phyloP scores from a whole-genome alignment of 2,797 vertebrate genomes.

The Oophaga sylvatica region DNA sequence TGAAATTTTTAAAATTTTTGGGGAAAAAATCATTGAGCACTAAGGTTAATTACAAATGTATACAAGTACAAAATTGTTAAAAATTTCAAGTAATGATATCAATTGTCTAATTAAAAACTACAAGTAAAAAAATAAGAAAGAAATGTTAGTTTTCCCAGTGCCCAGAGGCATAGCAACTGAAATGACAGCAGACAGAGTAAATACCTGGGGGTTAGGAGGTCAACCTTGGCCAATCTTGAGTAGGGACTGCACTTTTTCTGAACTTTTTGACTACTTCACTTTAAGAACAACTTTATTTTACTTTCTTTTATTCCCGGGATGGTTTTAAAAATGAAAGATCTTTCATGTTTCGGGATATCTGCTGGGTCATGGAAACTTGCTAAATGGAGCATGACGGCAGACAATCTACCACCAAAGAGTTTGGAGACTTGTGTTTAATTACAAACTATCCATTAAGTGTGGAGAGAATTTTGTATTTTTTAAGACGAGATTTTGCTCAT shows the following conservation, averaged over 20 bases:
- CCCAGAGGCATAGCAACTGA: conserved; percentile 48
- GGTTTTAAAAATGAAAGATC: conserved; percentile 21
- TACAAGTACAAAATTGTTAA: too few relatives aligned
- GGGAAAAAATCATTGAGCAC: neutral
- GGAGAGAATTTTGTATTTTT: neutral
- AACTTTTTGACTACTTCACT: conserved; percentile 31
- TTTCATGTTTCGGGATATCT: conserved; percentile 8
- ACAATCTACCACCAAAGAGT: neutral
- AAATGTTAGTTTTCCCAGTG: conserved; percentile 22
- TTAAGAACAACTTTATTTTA: conserved; percentile 17
- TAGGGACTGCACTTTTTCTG: conserved; percentile 56
- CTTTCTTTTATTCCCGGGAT: neutral
- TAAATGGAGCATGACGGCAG: neutral
- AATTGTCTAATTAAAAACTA: neutral
- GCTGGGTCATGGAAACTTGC: neutral
- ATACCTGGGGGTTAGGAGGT: conserved; percentile 46
- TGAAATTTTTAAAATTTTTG: neutral
- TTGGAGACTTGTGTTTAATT: neutral
- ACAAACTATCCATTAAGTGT: neutral
- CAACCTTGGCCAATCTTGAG: conserved; percentile 38
- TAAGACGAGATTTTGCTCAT: neutral
- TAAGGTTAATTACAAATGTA: neutral
- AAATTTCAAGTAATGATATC: neutral
- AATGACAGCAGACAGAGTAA: conserved; percentile 54
- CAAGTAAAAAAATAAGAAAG: conserved; percentile 5